These are phyloP conservation scores for Habroteleia sp. DNA, from an alignment of 2,888 invertebrate species.

Conservation along the genomic window DNA sequence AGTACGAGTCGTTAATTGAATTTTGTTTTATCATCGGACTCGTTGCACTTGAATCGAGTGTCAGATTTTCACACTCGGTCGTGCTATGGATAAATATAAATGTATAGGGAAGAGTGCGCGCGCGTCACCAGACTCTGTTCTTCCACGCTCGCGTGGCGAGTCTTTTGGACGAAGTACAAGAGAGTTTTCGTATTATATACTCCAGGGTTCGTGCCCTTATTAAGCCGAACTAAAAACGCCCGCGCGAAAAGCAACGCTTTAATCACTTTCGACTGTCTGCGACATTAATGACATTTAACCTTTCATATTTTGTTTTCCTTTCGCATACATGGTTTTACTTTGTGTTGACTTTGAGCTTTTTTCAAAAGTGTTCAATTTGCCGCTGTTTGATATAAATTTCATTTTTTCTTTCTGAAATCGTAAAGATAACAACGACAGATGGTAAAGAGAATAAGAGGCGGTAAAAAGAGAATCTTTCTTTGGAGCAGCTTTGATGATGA, in stretches of 20 bases:
- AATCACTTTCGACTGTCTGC: constrained; percentile 14
- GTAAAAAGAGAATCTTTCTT: no score
- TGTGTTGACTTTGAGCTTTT: no score
- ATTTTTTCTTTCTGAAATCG: no score
- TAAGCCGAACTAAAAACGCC: background rate
- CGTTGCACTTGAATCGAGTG: constrained; percentile 44
- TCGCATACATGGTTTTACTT: no score
- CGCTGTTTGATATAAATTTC: no score
- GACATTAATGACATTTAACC: background rate
- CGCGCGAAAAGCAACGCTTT: background rate
- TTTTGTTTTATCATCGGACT: constrained; percentile 17
- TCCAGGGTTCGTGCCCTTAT: background rate
- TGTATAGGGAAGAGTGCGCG: constrained; percentile 34
- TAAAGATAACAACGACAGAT: no score
- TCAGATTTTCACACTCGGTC: constrained; percentile 43
- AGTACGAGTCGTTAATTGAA: constrained; percentile 30
- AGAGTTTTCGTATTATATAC: constrained; percentile 17
- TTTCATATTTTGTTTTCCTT: background rate
- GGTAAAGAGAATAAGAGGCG: no score
- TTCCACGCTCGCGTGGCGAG: constrained; percentile 3
- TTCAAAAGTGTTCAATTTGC: no score
- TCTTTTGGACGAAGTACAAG: constrained; percentile 27
- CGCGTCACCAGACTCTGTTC: constrained; percentile 27
- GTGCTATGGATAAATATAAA: constrained; percentile 57
- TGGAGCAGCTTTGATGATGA: no score